phyloP scores from a whole-genome alignment of 2,888 invertebrate genomes.

The Limnephilus marmoratus region DNA sequence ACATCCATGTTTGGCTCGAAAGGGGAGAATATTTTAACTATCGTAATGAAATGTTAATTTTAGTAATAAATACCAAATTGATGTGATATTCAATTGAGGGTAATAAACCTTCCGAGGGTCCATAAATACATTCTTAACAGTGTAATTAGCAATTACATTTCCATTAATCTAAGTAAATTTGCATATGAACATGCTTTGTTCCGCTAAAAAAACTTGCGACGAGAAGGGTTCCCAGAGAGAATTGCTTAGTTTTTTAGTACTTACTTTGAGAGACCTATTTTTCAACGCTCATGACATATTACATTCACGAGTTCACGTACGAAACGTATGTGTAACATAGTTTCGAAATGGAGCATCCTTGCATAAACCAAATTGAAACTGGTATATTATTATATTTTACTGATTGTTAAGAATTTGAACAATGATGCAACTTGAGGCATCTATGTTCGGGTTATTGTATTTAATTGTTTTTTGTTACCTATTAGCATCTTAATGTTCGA shows the following conservation, averaged over 20 bases:
- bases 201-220: background rate
- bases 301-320: background rate
- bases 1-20: background rate
- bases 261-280: background rate
- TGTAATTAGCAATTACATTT: background rate
- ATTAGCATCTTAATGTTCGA: too few species aligned
- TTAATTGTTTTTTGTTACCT: too few species aligned
- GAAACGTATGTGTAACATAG: background rate
- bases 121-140: background rate
- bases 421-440: too few species aligned
- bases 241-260: background rate
- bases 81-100: background rate
- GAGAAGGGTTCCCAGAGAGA: background rate
- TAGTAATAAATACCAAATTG: background rate
- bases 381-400: too few species aligned
- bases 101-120: background rate
- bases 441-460: too few species aligned
- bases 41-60: background rate
- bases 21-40: background rate
- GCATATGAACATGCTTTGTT: background rate
- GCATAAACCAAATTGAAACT: background rate
- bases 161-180: background rate
- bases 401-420: too few species aligned
- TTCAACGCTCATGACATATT: background rate
- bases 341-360: background rate